phyloP scores from a whole-genome alignment of 2,113 vertebrate species.

The Oceanites oceanicus region DNA sequence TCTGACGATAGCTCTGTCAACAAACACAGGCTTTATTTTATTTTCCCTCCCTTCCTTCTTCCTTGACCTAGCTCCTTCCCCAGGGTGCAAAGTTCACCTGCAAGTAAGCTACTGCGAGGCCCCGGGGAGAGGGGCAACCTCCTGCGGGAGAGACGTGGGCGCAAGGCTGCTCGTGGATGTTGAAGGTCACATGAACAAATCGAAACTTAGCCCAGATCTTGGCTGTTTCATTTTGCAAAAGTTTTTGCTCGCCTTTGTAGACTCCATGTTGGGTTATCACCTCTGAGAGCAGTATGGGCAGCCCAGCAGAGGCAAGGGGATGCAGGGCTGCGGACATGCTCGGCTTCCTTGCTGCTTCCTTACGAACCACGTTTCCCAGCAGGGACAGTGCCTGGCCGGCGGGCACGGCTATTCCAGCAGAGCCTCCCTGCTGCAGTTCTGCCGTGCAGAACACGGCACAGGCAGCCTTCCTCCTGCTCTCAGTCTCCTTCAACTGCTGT shows the following conservation, averaged over 20 bases:
- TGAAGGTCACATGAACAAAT: background rate
- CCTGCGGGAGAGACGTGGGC: fast-evolving
- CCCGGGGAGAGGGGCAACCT: background rate
- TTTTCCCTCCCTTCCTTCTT: background rate
- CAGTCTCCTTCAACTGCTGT: background rate
- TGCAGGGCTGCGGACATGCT: background rate
- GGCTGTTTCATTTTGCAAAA: background rate
- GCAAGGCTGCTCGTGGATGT: background rate
- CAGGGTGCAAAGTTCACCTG: background rate
- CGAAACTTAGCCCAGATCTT: background rate
- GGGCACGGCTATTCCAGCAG: background rate
- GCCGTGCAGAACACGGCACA: background rate
- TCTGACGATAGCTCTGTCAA: background rate
- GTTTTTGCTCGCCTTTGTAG: background rate
- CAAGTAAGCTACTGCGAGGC: background rate
- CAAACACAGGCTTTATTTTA: background rate
- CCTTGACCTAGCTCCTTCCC: background rate
- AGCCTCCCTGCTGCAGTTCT: background rate
- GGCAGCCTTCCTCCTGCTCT: background rate
- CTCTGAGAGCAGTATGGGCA: background rate
- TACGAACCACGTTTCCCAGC: background rate
- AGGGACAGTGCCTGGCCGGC: background rate
- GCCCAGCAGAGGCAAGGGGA: background rate
- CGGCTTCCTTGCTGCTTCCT: background rate
- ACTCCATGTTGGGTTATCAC: background rate